Base-by-base conservation (phyloP, 2,888 invertebrate species). In the Galerucella nymphaeae region DNA sequence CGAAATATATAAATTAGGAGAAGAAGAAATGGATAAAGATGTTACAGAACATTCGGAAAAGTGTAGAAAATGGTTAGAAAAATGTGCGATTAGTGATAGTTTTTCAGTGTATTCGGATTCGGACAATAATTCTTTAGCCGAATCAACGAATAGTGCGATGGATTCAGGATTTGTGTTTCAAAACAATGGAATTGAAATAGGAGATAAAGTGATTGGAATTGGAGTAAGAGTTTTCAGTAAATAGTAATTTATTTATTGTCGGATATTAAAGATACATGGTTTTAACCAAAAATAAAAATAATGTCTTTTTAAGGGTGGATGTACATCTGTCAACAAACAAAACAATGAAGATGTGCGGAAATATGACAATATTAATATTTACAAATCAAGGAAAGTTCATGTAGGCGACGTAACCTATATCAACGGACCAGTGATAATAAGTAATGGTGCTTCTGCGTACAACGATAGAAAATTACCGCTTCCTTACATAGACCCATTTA, bases 371-470 rank as follows among this genome's bases (percentile, higher is more conserved):
- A 78, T 81, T 30, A 77, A 84, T 41, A 86, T 89, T 48, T 83
- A 86, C 72, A 86, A 87, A 70, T 88, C 88, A 0, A 85, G 84
- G 48, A 85, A 86, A 75, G 87, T 89, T 1, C 87, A 87, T 75
- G 84, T 89, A 66, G 89, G 89, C 41, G 88, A 88, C 80, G 84
- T 88, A 2, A 88, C 87, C n/a, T 86, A 88, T 63, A 85, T 89
- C 16, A 88, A 86, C 70, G 88, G 88, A 8, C 87, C 88, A 10
- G 83, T 77, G 1, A 42, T 74, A 10, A 50, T 75, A 2, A 76
- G 70, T 30, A 64, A 62, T 48, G 55, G 41, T n/a, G 68, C 64
- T 58, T 65, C 72, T 8, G 11, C n/a, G 3, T 61, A 50, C 58
- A 57, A 57, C 38, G 66, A 74, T 14, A 58, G n/a, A 42, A 45